A percentile compares a stretch with the other conserved stretches of the same genome.
Conservation (phyloP, 1,140 invertebrate species). For the Heliconius melpomene region DNA sequence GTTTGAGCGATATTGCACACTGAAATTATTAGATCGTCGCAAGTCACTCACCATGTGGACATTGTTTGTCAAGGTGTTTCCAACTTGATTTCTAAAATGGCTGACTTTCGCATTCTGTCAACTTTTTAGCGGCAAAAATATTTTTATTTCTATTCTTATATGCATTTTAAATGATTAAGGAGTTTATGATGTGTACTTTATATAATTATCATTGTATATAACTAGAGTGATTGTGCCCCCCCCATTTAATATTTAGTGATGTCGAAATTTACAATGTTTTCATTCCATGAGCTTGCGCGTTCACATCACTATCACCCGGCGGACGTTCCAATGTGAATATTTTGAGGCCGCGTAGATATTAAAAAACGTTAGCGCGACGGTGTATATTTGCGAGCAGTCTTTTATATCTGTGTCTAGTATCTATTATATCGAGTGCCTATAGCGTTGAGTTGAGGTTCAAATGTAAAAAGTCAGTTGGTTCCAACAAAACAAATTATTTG, state of each 20-base stretch:
- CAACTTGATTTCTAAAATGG: constrained; percentile 45
- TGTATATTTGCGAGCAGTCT: constrained; percentile 70
- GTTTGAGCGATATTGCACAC: constrained; percentile 10
- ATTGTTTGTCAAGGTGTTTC: constrained; percentile 61
- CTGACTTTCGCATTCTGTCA: constrained; percentile 35
- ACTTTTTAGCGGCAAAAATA: constrained; percentile 38
- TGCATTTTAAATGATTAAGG: constrained; percentile 36
- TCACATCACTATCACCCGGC: constrained; percentile 57
- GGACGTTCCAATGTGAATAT: constrained; percentile 74
- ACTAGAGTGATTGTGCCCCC: constrained; percentile 70
- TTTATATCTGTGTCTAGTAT: constrained; percentile 73
- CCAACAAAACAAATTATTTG: constrained; percentile 72
- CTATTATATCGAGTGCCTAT: constrained; percentile 80
- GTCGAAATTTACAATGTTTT: constrained; percentile 58
- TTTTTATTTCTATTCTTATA: not conserved
- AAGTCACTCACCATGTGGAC: constrained; percentile 58
- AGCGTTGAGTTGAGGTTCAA: constrained; percentile 79
- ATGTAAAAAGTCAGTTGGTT: constrained; percentile 79
- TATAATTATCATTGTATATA: constrained; percentile 73
- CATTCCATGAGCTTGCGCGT: constrained; percentile 70
- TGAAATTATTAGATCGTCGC: constrained; percentile 21
- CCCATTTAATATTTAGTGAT: constrained; percentile 65
- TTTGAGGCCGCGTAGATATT: constrained; percentile 73
- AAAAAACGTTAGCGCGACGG: constrained; percentile 62
- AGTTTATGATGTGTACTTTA: constrained; percentile 61